These are phyloP conservation scores for Cordilura impudica DNA, from an alignment of 2,888 invertebrate genomes.

Conservation along the genomic window DNA sequence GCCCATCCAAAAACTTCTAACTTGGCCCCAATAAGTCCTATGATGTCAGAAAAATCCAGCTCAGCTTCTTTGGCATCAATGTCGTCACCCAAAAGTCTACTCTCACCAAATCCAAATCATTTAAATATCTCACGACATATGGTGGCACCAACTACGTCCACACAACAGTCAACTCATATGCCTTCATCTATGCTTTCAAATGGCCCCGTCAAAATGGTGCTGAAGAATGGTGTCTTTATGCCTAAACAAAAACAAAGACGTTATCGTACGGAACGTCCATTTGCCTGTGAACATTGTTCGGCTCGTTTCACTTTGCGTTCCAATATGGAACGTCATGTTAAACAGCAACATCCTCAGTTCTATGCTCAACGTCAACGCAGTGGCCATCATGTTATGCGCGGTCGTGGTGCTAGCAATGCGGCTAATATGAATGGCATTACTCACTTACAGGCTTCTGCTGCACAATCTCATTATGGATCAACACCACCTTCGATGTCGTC, in stretches of 20 bases:
- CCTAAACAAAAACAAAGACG: conserved; percentile 94
- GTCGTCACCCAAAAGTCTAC: conserved; percentile 58
- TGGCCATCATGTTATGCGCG: conserved; percentile 78
- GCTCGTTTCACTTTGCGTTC: conserved; percentile 94
- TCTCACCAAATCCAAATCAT: conserved; percentile 58
- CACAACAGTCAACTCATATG: conserved; percentile 64
- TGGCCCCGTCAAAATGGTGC: conserved; percentile 88
- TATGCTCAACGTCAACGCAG: conserved; percentile 89
- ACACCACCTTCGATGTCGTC: conserved; percentile 47
- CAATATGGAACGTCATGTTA: conserved; percentile 96
- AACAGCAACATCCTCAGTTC: conserved; percentile 94
- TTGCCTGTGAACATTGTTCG: conserved; percentile 93
- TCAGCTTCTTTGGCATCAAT: conserved; percentile 58
- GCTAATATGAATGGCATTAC: conserved; percentile 68
- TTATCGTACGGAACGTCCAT: conserved; percentile 93
- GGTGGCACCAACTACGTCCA: conserved; percentile 38
- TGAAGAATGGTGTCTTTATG: conserved; percentile 93
- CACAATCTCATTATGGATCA: conserved; percentile 61
- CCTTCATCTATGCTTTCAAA: conserved; percentile 74
- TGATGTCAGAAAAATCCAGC: conserved; percentile 63
- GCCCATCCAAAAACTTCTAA: conserved; percentile 26
- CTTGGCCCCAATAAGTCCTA: conserved; percentile 64
- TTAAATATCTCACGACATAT: conserved; percentile 68
- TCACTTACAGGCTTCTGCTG: conserved; percentile 65
- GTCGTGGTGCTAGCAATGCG: conserved; percentile 70